These are phyloP conservation scores for Scytalopus superciliaris DNA, from an alignment of 2,113 vertebrate genomes.

Conservation along the genomic window DNA sequence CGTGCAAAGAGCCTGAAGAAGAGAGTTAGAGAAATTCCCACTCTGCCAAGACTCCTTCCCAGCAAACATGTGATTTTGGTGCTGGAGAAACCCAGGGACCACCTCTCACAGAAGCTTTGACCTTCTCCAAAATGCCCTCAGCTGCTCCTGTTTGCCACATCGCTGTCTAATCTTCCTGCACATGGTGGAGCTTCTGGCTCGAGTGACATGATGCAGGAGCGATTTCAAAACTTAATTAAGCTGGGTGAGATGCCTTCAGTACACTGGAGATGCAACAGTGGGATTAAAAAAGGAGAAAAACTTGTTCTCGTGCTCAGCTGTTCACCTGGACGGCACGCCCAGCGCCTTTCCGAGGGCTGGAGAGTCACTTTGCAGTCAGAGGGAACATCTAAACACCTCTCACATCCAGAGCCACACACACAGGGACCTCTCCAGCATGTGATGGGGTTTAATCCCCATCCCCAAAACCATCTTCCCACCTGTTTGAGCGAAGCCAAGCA, in stretches of 20 bases:
- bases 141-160: neutral
- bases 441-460: rapidly evolving
- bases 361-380: rapidly evolving
- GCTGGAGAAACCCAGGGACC: rapidly evolving
- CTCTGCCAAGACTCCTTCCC: neutral
- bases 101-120: rapidly evolving
- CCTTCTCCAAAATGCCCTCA: rapidly evolving
- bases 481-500: rapidly evolving
- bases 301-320: neutral
- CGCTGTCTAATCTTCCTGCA: rapidly evolving
- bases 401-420: rapidly evolving
- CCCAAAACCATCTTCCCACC: neutral
- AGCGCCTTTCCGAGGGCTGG: rapidly evolving
- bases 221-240: neutral
- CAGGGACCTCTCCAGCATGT: rapidly evolving
- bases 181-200: rapidly evolving
- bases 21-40: rapidly evolving
- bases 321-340: neutral
- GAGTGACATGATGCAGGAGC: neutral
- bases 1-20: neutral
- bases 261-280: neutral
- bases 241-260: neutral
- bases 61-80: rapidly evolving
- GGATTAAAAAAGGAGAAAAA: neutral
- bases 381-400: neutral